phyloP scores from a whole-genome alignment of 1,140 invertebrate species.

The Orussus abietinus region DNA sequence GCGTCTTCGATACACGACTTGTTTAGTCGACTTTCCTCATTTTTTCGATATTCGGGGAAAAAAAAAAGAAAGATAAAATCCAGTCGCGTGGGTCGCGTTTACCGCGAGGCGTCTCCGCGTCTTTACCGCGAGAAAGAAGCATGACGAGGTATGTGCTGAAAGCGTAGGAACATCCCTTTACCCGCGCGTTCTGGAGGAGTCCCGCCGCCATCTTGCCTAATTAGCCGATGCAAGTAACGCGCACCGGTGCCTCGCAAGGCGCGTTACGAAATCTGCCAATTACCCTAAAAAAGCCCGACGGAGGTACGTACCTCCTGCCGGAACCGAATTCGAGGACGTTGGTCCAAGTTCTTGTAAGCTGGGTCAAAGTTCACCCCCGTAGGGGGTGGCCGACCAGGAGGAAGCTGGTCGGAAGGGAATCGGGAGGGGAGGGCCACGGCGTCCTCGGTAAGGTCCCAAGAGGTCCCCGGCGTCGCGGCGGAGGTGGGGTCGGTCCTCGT shows the following conservation, averaged over 20 bases:
- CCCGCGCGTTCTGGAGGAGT: too few species aligned
- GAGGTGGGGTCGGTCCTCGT: too few species aligned
- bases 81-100: too few species aligned
- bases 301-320: neutral
- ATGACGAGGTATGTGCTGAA: conserved; percentile 47
- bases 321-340: neutral
- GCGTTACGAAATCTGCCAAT: conserved; percentile 25
- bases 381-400: conserved; percentile 2
- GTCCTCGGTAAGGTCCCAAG: too few species aligned
- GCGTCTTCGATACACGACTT: too few species aligned
- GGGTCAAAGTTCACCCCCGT: neutral
- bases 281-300: conserved; percentile 13
- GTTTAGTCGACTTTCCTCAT: too few species aligned
- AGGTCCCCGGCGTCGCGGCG: neutral
- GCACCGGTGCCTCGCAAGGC: too few species aligned
- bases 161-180: conserved; percentile 42
- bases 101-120: too few species aligned
- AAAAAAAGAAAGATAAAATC: too few species aligned
- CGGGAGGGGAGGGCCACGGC: conserved; percentile 1
- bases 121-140: conserved; percentile 33
- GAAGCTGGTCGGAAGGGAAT: conserved; percentile 8
- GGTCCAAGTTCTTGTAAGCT: neutral
- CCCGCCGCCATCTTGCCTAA: too few species aligned
- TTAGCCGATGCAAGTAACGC: too few species aligned
- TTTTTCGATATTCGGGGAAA: too few species aligned